Conservation (phyloP, 2,888 invertebrate species). For the Drosophila pseudotalamancana region DNA sequence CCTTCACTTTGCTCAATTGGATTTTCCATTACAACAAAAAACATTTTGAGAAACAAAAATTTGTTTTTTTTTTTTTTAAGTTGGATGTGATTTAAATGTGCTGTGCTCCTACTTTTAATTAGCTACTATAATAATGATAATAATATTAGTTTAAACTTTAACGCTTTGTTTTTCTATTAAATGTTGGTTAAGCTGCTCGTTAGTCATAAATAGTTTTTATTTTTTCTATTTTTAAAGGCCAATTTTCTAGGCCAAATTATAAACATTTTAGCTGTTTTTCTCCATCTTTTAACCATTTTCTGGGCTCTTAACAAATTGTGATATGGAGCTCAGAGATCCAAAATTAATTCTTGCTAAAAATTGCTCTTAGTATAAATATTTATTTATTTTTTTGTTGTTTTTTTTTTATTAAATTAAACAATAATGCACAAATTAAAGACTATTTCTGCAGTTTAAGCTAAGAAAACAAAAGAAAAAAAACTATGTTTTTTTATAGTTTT, state of each 20-base stretch:
- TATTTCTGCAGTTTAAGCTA: constrained; percentile 54
- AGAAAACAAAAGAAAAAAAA: constrained; percentile 60
- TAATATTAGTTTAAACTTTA: constrained; percentile 69
- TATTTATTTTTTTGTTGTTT: constrained; percentile 20
- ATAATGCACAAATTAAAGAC: constrained; percentile 71
- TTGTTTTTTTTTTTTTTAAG: constrained; percentile 29
- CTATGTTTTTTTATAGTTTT: constrained; percentile 49
- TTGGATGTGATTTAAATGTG: constrained; percentile 45
- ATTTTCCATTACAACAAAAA: constrained; percentile 55
- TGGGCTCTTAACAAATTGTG: constrained; percentile 1
- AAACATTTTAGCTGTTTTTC: neutral
- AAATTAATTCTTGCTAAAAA: constrained; percentile 38
- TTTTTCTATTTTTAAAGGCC: constrained; percentile 52
- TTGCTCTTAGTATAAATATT: constrained; percentile 15
- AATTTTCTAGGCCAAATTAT: constrained; percentile 43
- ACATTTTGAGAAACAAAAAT: constrained; percentile 49
- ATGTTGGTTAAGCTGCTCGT: constrained; percentile 70
- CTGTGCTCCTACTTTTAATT: constrained; percentile 62
- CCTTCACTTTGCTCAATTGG: too few species aligned
- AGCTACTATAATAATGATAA: constrained; percentile 63
- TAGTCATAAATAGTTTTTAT: constrained; percentile 62
- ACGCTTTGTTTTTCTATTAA: constrained; percentile 59
- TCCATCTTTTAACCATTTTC: too few species aligned
- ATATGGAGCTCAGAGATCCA: constrained; percentile 11
- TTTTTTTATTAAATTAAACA: constrained; percentile 69